Percentiles rank a stretch among this genome's conserved stretches.
Conservation (phyloP, 2,113 vertebrate genomes). For the Ictalurus punctatus region DNA sequence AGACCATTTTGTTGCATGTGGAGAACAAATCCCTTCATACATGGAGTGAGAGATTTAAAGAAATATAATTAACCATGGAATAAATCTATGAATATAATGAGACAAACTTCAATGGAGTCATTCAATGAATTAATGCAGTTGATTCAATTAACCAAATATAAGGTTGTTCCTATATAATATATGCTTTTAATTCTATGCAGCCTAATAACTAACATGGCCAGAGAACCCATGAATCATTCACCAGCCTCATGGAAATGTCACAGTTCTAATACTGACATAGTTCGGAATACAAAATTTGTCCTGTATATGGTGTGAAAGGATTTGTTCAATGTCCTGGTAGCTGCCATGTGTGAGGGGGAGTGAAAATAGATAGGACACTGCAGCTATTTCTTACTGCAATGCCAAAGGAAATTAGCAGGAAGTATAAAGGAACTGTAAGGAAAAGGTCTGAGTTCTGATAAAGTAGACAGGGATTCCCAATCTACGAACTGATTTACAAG, state of each 20-base stretch:
- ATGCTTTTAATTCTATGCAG: background rate
- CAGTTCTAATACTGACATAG: background rate
- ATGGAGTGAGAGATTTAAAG: background rate
- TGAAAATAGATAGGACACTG: conserved; percentile 21
- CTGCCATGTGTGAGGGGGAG: conserved; percentile 29
- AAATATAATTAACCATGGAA: background rate
- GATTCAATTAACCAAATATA: background rate
- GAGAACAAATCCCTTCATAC: background rate
- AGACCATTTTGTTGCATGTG: background rate
- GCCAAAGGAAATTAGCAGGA: background rate
- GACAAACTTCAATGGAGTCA: background rate
- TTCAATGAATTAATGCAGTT: background rate
- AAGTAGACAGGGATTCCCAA: background rate
- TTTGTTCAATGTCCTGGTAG: conserved; percentile 2
- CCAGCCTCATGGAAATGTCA: conserved; percentile 3
- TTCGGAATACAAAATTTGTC: background rate
- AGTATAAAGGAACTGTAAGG: background rate
- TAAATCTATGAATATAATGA: background rate
- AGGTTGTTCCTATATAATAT: background rate
- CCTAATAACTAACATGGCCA: background rate
- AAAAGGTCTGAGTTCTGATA: background rate
- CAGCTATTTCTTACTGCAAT: background rate
- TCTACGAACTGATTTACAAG: background rate
- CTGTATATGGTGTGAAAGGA: conserved; percentile 21
- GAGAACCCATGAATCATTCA: background rate